Conservation (phyloP, 2,888 invertebrate species). For the Cheiracanthium punctorium region DNA sequence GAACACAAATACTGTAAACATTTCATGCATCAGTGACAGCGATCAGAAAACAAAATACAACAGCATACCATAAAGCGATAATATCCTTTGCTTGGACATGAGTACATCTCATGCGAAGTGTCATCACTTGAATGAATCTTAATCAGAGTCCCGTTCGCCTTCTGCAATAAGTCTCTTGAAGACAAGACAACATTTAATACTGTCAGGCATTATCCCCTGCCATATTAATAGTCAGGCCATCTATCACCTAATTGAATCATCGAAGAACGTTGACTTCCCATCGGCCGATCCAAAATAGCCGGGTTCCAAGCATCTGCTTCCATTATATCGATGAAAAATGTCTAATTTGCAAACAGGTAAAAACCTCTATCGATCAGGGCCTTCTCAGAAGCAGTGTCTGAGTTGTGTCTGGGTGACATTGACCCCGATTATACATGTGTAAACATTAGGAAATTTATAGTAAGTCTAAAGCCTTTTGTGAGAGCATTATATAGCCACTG, state of each 20-base stretch:
- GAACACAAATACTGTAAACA: no score
- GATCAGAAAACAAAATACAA: no score
- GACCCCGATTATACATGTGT: constrained; percentile 36
- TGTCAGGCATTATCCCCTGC: background rate
- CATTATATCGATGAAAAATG: background rate
- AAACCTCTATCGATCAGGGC: constrained; percentile 31
- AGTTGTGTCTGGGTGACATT: constrained; percentile 42
- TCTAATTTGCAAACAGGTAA: constrained; percentile 45
- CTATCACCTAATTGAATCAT: constrained; percentile 26
- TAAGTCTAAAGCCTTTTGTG: background rate
- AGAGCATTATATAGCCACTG: background rate
- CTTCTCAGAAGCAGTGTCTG: constrained; percentile 34
- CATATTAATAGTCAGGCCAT: background rate
- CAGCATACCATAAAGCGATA: no score
- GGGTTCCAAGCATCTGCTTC: background rate
- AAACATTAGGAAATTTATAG: constrained; percentile 18
- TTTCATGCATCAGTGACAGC: no score
- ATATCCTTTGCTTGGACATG: no score
- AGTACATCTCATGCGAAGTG: no score
- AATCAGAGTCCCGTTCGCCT: no score
- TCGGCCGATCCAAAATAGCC: background rate
- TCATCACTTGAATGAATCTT: no score
- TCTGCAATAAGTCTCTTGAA: no score
- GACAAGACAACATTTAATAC: no score
- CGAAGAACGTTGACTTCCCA: constrained; percentile 42